These are phyloP conservation scores for Poeciliopsis paucimaculata DNA, from an alignment of 2,797 vertebrate species.

Conservation along the genomic window DNA sequence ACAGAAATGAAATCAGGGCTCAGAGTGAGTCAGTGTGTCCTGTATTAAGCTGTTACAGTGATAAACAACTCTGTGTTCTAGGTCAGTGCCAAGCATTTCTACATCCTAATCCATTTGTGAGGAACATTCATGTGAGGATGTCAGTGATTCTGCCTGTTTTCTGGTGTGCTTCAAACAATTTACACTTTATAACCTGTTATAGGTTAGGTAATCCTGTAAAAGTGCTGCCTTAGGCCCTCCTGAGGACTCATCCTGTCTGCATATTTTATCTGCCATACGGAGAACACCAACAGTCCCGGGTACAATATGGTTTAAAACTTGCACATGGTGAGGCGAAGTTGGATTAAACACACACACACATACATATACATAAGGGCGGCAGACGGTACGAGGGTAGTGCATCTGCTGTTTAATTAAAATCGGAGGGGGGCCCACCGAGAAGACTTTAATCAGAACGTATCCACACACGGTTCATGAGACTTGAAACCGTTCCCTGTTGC, in stretches of 20 bases:
- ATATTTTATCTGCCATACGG: conserved; percentile 40
- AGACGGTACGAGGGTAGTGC: conserved; percentile 66
- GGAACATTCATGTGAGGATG: background rate
- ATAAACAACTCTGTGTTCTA: conserved; percentile 34
- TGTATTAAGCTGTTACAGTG: conserved; percentile 8
- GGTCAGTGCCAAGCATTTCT: conserved; percentile 16
- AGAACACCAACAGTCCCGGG: conserved; percentile 42
- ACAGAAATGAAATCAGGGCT: conserved; percentile 21
- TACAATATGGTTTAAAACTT: conserved; percentile 61
- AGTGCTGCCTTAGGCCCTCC: conserved; percentile 10
- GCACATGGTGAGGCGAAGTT: conserved; percentile 65
- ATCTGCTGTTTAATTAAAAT: conserved; percentile 76
- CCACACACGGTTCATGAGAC: conserved; percentile 13
- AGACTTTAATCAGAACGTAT: conserved; percentile 57
- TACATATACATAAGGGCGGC: conserved; percentile 54
- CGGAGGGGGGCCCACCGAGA: conserved; percentile 61
- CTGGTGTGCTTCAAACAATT: background rate
- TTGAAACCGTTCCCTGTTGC: conserved; percentile 24
- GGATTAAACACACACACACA: conserved; percentile 42
- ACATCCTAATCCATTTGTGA: conserved; percentile 1
- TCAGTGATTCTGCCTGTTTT: background rate
- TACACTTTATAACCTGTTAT: conserved; percentile 24
- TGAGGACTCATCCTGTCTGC: conserved; percentile 9
- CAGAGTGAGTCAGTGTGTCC: conserved; percentile 27
- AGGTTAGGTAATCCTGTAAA: background rate